Evolutionary conservation across 2,888 invertebrate species (phyloP), one percentile per base, ranked within the genome.

Genomic region (Dicyrtomina minuta): DNA sequence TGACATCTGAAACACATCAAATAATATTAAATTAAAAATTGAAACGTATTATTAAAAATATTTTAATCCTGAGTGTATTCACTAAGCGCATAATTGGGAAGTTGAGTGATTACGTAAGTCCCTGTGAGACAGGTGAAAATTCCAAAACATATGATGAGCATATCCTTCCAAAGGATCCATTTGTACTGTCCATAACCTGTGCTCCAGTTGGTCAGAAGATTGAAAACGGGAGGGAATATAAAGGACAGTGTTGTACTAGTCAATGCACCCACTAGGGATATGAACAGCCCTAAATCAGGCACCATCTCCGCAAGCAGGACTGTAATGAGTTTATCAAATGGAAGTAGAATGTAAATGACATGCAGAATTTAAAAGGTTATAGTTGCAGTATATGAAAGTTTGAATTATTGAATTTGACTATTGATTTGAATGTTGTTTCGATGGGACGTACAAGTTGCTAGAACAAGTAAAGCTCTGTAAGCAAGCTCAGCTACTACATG

Each of bases 161-260:
- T 72, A 81, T 96, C 91, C 81, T 96, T 96, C 83, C 89, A 85
- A 39, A 92, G 83, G 13, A 90, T 86, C 87, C 89, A 92, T 77
- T 89, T 86, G 75, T 82, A 85, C 55, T 84, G 83, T 6, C 92
- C 92, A 83, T 81, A 73, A 81, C 80, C 43, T 82, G 81, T 66
- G 17, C 70, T 73, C 66, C 70, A 76, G 53, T 72, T 72, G 2
- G 74, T 72, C 41, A 71, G 67, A 10, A 75, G 33, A 44, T 68
- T 74, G 70, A 73, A 74, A 20, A 75, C 72, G 1, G 88, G 91
- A 1, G 96, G 96, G 61, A 92, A 88, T 67, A 96, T 88, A 43
- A 96, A 88, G 17, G 96, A 96, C 24, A 96, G 86, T 75, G 93
- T 89, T 10, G 95, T 93, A 81, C 94, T 93, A 80, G 94, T 94